Evolutionary conservation across 2,797 vertebrate species (phyloP).

Genomic region (Lycodopsis pacificus): DNA sequence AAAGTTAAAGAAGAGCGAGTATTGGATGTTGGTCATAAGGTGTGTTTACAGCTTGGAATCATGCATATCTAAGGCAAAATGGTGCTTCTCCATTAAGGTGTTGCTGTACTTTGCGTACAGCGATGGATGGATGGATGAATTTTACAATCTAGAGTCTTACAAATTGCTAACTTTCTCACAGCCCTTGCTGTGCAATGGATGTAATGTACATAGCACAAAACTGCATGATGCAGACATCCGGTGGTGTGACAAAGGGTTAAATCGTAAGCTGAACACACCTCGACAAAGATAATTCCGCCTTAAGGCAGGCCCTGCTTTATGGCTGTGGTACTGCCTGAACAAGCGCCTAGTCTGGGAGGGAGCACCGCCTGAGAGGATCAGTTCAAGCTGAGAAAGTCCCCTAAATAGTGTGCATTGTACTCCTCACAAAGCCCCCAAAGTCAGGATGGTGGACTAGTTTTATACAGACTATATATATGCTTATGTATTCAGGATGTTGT

Average conservation of each 20-base stretch:
- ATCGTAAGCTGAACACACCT: not conserved
- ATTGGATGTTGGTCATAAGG: not conserved
- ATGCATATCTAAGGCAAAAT: not conserved
- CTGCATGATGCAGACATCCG: not conserved
- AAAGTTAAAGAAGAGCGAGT: not conserved
- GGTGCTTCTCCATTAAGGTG: not conserved
- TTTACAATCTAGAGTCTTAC: not conserved
- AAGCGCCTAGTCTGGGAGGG: conserved; percentile 19
- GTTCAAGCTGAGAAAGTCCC: conserved; percentile 10
- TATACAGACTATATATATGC: not conserved
- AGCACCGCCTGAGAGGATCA: conserved; percentile 28
- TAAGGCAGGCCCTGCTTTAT: conserved; percentile 18
- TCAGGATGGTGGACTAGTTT: not conserved
- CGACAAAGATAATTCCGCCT: conserved; percentile 24
- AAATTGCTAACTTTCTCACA: not conserved
- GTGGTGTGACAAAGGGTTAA: conserved; percentile 8
- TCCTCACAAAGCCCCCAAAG: not conserved
- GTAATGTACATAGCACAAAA: not conserved
- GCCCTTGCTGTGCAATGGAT: not conserved
- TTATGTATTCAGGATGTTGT: not conserved
- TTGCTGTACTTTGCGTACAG: not conserved
- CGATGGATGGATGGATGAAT: not conserved
- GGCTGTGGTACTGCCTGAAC: conserved; percentile 3
- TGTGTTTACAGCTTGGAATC: not conserved
- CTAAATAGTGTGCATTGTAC: conserved; percentile 2